Base-by-base conservation (phyloP, 53 echinoderm and acorn worm species). In the Hippasteria phrygiana region DNA sequence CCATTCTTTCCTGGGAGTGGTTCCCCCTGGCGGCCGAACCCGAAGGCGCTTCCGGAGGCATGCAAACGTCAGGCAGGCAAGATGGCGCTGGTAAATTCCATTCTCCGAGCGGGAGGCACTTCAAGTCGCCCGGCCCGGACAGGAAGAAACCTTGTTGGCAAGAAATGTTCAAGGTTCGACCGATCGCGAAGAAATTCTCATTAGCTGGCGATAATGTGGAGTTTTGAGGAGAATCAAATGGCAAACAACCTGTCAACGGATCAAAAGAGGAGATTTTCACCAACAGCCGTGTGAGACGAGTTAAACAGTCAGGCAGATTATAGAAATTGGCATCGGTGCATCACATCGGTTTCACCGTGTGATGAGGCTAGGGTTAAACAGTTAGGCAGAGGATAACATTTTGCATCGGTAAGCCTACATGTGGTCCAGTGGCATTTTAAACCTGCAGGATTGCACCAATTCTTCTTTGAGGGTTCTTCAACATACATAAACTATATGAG, bases 51-150 rank as follows among this genome's bases (percentile, higher is more conserved):
- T 85, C 85, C 33, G 85, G 85, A 5, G 50, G 36, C 1, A 14
- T 14, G 36, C 85, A 85, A 17, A 85, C 48, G 51, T 85, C 71
- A 17, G 69, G 38, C 1, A 71, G 47, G 38, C 85, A 85, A 69
- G 85, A 85, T 53, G 70, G 85, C 85, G 85, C 53, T 1, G 53
- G 70, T 20, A 36, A 24, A 22, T 69, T 36, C 85, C 85, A 85
- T 69, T 51, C 10, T 6, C 71, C 85, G 0, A 20, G 33, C 1
- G 85, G 71, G 47, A 85, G 71, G 37, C 85, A 85, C 13, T 70
- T 85, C 36, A 85, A 20, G 22, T n/a, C 36, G 85, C 47, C 70
- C n/a, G 35, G 50, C 6, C 70, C 70, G 51, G 70, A 42, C 22
- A 32, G 50, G 35, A 64, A 12, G 38, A 38, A 85, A 34, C 71